Conservation (phyloP, 2,888 invertebrate species). For the Caenorhabditis sp. region DNA sequence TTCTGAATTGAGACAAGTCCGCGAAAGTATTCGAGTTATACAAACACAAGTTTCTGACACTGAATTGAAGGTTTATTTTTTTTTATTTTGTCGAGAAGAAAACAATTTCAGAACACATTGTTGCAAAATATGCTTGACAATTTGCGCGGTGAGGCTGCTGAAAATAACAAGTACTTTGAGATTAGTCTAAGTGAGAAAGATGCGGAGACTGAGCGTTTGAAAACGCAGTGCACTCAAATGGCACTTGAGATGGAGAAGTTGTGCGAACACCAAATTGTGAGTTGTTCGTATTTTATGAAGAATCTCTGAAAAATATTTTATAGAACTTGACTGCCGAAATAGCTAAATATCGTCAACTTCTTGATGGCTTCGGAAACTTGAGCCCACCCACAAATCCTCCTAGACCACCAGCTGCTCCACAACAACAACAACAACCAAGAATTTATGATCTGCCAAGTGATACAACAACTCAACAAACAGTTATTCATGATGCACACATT, state of each 20-base stretch:
- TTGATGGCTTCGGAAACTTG: constrained; percentile 2
- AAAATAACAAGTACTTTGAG: constrained; percentile 23
- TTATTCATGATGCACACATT: too few species aligned
- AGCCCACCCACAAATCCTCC: neutral
- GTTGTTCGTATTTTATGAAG: too few species aligned
- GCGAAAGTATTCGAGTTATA: constrained; percentile 5
- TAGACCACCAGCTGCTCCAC: neutral
- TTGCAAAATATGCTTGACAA: constrained; percentile 23
- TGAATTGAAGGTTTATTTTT: constrained; percentile 15
- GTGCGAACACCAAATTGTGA: constrained; percentile 33
- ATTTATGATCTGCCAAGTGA: too few species aligned
- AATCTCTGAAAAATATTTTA: too few species aligned
- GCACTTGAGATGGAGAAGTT: constrained; percentile 32
- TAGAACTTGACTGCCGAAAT: constrained; percentile 30
- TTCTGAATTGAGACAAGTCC: constrained; percentile 15
- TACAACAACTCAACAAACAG: too few species aligned
- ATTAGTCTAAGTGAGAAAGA: constrained; percentile 14
- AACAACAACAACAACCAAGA: neutral
- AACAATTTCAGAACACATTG: constrained; percentile 26
- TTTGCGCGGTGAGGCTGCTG: constrained; percentile 15
- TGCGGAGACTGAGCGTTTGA: constrained; percentile 25
- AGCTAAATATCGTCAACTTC: constrained; percentile 16
- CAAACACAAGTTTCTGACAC: constrained; percentile 17
- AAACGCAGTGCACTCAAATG: constrained; percentile 26
- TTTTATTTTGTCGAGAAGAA: too few species aligned